phyloP scores from a whole-genome alignment of 1,140 invertebrate species.

The Trissolcus basalis region DNA sequence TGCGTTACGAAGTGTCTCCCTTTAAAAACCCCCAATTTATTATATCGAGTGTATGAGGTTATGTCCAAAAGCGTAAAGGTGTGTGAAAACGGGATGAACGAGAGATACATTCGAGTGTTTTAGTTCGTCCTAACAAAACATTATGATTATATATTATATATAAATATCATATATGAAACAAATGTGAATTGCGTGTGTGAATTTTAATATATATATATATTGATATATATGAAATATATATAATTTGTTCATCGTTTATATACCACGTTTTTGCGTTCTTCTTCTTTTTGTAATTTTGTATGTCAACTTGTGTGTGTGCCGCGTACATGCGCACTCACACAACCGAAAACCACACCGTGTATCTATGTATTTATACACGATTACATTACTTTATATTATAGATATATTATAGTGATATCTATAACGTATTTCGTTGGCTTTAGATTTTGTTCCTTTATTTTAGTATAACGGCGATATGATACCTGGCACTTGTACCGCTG shows the following conservation, averaged over 20 bases:
- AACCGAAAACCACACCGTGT: constrained; percentile 22
- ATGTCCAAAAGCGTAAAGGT: constrained; percentile 6
- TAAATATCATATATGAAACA: constrained; percentile 20
- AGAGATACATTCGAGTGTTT: constrained; percentile 8
- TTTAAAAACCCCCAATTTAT: constrained; percentile 46
- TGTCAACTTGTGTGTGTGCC: constrained; percentile 33
- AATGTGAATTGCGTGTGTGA: constrained; percentile 38
- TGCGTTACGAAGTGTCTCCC: constrained; percentile 43
- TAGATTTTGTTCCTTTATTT: constrained; percentile 75
- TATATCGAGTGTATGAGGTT: constrained; percentile 16
- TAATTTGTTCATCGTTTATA: not conserved
- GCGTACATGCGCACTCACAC: constrained; percentile 19
- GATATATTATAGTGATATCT: constrained; percentile 30
- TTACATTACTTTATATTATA: constrained; percentile 50
- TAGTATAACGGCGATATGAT: constrained; percentile 64
- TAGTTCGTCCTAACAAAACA: constrained; percentile 33
- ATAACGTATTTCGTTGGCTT: constrained; percentile 69
- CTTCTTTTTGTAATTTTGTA: constrained; percentile 56
- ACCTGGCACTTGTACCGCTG: constrained; percentile 57
- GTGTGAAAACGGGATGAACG: constrained; percentile 9
- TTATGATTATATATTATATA: constrained; percentile 21
- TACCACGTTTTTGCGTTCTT: constrained; percentile 21
- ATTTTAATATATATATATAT: constrained; percentile 36
- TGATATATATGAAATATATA: constrained; percentile 6
- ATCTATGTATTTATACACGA: constrained; percentile 40